phyloP scores from a whole-genome alignment of 2,888 invertebrate genomes.

The Hemaris fuciformis region DNA sequence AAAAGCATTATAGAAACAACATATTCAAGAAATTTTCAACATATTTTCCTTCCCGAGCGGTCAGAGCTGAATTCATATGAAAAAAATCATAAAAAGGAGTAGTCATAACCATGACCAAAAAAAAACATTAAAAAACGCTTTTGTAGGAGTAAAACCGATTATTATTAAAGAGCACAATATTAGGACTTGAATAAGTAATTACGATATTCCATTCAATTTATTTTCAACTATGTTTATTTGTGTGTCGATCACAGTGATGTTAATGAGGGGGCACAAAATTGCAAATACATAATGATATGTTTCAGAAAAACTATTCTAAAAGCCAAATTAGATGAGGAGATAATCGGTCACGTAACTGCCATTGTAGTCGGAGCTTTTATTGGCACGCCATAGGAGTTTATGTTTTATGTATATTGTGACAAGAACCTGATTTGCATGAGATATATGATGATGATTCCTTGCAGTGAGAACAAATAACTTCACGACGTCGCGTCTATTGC shows the following conservation, averaged over 20 bases:
- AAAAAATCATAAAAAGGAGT: no score
- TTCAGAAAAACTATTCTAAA: constrained; percentile 52
- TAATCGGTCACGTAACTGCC: constrained; percentile 66
- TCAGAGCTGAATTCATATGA: no score
- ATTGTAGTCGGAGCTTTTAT: constrained; percentile 60
- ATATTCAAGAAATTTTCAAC: no score
- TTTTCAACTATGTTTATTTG: constrained; percentile 39
- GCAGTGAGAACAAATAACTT: background rate
- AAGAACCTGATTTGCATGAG: background rate
- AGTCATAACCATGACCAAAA: no score
- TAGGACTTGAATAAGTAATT: constrained; percentile 15
- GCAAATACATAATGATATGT: constrained; percentile 52
- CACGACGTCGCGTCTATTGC: background rate
- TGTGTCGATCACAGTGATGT: constrained; percentile 35
- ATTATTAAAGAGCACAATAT: background rate
- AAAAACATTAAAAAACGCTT: background rate
- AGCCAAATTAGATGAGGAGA: constrained; percentile 57
- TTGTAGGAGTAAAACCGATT: background rate
- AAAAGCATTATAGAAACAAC: no score
- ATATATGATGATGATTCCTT: no score
- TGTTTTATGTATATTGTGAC: background rate
- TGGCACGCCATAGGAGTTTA: constrained; percentile 45
- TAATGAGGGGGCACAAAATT: constrained; percentile 39
- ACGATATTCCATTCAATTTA: constrained; percentile 28
- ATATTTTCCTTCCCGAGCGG: no score